Conservation (phyloP, 2,888 invertebrate species). For the Phengaris alcon region DNA sequence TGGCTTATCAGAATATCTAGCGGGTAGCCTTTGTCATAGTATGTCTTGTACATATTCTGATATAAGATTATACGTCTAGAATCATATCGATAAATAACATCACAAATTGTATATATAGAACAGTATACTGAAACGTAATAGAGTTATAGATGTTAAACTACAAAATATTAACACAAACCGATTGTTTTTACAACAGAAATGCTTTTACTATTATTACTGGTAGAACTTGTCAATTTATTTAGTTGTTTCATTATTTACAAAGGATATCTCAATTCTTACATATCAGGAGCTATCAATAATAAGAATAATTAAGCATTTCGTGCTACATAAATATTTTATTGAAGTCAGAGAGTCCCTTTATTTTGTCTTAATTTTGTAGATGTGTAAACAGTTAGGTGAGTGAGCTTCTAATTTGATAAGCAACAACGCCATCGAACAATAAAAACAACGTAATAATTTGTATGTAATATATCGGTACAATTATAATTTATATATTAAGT, state of each 20-base stretch:
- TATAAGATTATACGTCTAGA: slow-evolving; percentile 20
- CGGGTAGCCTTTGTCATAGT: slow-evolving; percentile 12
- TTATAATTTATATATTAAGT: background rate
- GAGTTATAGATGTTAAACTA: background rate
- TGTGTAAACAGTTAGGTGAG: slow-evolving; percentile 1
- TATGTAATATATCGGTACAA: too few species aligned
- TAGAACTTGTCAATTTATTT: background rate
- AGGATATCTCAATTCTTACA: too few species aligned
- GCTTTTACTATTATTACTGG: background rate
- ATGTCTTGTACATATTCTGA: background rate
- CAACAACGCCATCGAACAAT: slow-evolving; percentile 20
- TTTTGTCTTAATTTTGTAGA: background rate
- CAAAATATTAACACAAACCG: background rate
- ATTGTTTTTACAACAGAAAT: background rate
- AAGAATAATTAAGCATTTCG: background rate
- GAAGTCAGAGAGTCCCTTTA: background rate
- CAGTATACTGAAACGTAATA: background rate
- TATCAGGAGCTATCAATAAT: background rate
- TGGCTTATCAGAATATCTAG: slow-evolving; percentile 39
- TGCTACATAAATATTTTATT: background rate
- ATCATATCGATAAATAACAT: background rate
- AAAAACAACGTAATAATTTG: background rate
- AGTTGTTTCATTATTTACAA: background rate
- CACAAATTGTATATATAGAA: background rate
- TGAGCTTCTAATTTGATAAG: slow-evolving; percentile 1